Evolutionary conservation across 2,888 invertebrate genomes (phyloP).

Genomic region (Limnephilus lunatus): DNA sequence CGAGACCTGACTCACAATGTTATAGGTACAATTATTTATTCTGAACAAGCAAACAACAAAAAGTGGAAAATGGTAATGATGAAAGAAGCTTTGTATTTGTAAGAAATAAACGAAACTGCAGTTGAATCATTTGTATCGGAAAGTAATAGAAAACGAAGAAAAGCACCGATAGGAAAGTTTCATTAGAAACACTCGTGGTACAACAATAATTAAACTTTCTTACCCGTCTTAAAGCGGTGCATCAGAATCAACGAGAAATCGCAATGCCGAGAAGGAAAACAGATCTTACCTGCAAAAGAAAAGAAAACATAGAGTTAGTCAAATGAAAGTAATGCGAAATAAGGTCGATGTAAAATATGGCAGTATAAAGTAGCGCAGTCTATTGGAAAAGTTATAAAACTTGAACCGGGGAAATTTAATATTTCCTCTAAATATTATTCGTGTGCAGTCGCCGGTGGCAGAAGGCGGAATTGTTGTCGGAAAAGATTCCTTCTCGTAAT

Average conservation of each 20-base stretch:
- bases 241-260: slow-evolving; percentile 5
- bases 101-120: not conserved
- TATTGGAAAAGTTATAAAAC: slow-evolving; percentile 49
- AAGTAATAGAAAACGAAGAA: slow-evolving; percentile 22
- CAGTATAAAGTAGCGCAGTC: slow-evolving; percentile 28
- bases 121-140: not conserved
- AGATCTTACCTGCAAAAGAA: slow-evolving; percentile 58
- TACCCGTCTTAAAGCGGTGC: slow-evolving; percentile 47
- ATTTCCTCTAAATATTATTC: slow-evolving; percentile 43
- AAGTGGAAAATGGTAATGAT: slow-evolving; percentile 30
- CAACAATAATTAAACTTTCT: slow-evolving; percentile 58
- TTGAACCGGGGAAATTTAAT: slow-evolving; percentile 46
- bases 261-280: slow-evolving; percentile 51
- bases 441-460: slow-evolving; percentile 23
- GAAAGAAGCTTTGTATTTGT: not conserved
- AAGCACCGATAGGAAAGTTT: slow-evolving; percentile 2
- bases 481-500: slow-evolving; percentile 53
- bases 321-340: slow-evolving; percentile 49
- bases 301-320: slow-evolving; percentile 52
- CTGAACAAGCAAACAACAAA: not conserved
- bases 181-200: slow-evolving; percentile 36
- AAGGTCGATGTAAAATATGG: slow-evolving; percentile 50
- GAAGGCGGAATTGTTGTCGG: slow-evolving; percentile 34
- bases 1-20: too few relatives aligned
- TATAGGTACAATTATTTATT: not conserved